A percentile compares a stretch with the other conserved stretches of the same genome.
phyloP scores from a whole-genome alignment of 2,888 invertebrate genomes.

The Embidobia sp. region DNA sequence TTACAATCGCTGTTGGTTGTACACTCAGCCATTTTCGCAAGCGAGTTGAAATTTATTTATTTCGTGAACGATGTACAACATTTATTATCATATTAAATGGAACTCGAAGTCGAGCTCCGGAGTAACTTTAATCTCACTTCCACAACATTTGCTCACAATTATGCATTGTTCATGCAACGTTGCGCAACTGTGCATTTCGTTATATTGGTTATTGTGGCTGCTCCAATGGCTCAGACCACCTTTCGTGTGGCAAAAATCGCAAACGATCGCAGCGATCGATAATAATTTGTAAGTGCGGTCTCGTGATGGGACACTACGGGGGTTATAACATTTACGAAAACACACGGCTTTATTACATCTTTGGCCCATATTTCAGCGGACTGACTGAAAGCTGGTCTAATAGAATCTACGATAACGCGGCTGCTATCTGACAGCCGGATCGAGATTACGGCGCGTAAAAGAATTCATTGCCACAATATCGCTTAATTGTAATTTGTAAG shows the following conservation, averaged over 20 bases:
- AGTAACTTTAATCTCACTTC: not conserved
- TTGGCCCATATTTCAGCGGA: constrained; percentile 21
- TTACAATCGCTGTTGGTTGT: too few species aligned
- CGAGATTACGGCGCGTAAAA: constrained; percentile 49
- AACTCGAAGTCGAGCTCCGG: too few species aligned
- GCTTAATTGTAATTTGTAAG: constrained; percentile 47
- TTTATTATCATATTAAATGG: too few species aligned
- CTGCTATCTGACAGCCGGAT: constrained; percentile 38
- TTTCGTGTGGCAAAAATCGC: constrained; percentile 39
- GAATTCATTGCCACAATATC: constrained; percentile 50
- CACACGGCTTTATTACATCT: constrained; percentile 18
- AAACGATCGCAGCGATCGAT: constrained; percentile 36
- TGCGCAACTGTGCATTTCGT: constrained; percentile 21
- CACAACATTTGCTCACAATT: constrained; percentile 11
- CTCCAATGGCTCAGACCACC: constrained; percentile 17
- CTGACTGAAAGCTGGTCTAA: constrained; percentile 22
- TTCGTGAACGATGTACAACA: too few species aligned
- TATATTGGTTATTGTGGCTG: constrained; percentile 19
- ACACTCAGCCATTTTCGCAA: too few species aligned
- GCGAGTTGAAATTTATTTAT: too few species aligned
- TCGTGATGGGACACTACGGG: constrained; percentile 10
- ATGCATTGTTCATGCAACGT: constrained; percentile 9
- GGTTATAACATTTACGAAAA: constrained; percentile 41
- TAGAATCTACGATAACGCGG: constrained; percentile 24
- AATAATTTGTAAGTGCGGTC: constrained; percentile 5